phyloP scores from a whole-genome alignment of 37 sponge, comb jelly and placozoan species.

The Crambe crambe region DNA sequence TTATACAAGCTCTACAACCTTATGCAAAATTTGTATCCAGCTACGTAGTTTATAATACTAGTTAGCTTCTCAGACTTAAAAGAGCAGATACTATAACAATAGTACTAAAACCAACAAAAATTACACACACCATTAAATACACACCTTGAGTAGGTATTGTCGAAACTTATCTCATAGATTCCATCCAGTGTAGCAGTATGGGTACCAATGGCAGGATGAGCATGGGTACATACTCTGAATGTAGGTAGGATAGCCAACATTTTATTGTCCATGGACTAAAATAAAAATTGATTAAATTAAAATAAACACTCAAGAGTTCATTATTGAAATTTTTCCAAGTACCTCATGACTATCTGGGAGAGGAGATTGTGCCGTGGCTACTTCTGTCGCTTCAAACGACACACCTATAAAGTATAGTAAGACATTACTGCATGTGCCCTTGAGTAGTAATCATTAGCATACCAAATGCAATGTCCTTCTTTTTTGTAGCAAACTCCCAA shows the following conservation, averaged over 20 bases:
- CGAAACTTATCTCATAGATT: conserved; percentile 87
- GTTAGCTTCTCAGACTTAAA: too few species aligned
- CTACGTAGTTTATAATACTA: too few species aligned
- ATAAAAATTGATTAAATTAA: neutral
- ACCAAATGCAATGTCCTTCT: conserved; percentile 94
- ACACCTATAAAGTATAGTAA: conserved; percentile 38
- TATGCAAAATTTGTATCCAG: too few species aligned
- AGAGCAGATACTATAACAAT: neutral
- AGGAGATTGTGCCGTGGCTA: conserved; percentile 62
- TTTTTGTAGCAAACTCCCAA: conserved; percentile 96
- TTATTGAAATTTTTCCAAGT: neutral
- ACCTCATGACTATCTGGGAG: conserved; percentile 41
- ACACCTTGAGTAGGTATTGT: conserved; percentile 93
- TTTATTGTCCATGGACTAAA: conserved; percentile 48
- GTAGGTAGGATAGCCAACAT: conserved; percentile 80
- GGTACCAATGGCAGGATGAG: conserved; percentile 77
- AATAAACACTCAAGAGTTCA: neutral
- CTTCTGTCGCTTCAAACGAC: conserved; percentile 82
- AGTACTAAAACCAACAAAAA: neutral
- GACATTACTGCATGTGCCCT: neutral
- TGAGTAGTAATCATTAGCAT: conserved; percentile 34
- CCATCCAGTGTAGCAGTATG: conserved; percentile 87
- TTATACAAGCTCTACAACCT: too few species aligned
- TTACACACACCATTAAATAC: too few species aligned
- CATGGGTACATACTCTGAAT: conserved; percentile 75